Conservation (phyloP, 2,113 vertebrate species). For the Rousettus leschenaultii region DNA sequence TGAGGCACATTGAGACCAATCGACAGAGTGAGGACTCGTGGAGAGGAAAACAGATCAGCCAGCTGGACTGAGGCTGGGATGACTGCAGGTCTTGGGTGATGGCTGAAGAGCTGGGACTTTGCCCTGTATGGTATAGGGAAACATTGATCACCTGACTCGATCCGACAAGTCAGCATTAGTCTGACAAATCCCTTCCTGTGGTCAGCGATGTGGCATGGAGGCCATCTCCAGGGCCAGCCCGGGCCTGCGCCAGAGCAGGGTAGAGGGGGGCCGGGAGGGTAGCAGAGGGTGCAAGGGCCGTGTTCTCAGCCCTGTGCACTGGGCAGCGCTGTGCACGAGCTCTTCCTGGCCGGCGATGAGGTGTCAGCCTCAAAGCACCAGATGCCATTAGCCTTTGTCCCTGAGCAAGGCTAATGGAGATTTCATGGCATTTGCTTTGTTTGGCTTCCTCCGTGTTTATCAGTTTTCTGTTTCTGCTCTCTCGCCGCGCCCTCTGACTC, state of each 20-base stretch:
- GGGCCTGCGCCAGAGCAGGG: neutral
- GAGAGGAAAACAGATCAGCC: neutral
- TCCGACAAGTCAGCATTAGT: neutral
- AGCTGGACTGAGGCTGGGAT: neutral
- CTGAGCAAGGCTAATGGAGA: neutral
- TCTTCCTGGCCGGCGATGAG: neutral
- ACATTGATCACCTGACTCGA: neutral
- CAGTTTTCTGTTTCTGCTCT: constrained; percentile 53
- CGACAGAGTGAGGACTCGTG: neutral
- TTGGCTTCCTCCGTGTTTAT: constrained; percentile 40
- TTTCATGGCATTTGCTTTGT: neutral
- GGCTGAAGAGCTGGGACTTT: neutral
- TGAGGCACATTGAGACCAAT: neutral
- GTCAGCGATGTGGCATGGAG: neutral
- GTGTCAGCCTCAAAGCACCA: neutral
- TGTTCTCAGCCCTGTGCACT: neutral
- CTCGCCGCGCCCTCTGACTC: constrained; percentile 67
- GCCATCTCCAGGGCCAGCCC: neutral
- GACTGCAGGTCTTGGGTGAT: neutral
- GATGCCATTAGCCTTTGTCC: constrained; percentile 7
- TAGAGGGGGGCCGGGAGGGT: fast-evolving
- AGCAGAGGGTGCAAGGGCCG: fast-evolving
- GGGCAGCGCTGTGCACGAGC: neutral
- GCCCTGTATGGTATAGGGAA: neutral
- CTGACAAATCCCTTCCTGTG: neutral